A percentile compares a stretch with the other conserved stretches of the same genome.
phyloP scores from a whole-genome alignment of 2,888 invertebrate genomes.

The Trisateles emortualis region DNA sequence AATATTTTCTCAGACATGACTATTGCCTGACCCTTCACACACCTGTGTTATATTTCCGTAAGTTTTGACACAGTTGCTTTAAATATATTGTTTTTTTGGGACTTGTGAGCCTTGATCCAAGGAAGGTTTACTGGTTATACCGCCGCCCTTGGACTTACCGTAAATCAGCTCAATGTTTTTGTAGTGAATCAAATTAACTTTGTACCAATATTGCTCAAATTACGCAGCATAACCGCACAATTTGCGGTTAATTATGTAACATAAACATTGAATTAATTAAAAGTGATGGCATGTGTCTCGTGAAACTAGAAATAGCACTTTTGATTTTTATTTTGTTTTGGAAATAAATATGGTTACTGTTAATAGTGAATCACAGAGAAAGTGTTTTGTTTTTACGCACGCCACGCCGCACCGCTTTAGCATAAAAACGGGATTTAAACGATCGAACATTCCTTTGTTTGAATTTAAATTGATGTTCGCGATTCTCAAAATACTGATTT shows the following conservation, averaged over 20 bases:
- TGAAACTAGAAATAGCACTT: conserved; percentile 1
- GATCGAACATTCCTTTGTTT: conserved; percentile 6
- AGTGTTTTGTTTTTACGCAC: conserved; percentile 2
- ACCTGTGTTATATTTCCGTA: not conserved
- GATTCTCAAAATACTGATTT: not conserved
- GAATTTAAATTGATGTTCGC: not conserved
- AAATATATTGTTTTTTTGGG: conserved; percentile 2
- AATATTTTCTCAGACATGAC: not conserved
- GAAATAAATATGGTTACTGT: not conserved
- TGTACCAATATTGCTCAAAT: too few relatives aligned
- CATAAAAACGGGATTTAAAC: not conserved
- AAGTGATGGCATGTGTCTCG: too few relatives aligned
- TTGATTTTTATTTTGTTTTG: conserved; percentile 3
- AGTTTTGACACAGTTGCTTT: not conserved
- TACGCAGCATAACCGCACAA: too few relatives aligned
- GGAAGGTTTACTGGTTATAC: not conserved
- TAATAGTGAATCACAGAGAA: not conserved
- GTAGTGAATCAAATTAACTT: too few relatives aligned
- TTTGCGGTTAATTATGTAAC: too few relatives aligned
- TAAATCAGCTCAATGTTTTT: too few relatives aligned
- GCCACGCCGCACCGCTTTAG: too few relatives aligned
- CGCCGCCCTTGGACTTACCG: not conserved
- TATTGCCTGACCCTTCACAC: not conserved
- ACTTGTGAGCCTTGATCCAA: not conserved
- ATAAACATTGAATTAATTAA: too few relatives aligned